Percentiles rank a stretch among this genome's conserved stretches.
phyloP scores from a whole-genome alignment of 1,140 invertebrate genomes.

The Luehdorfia chinensis region DNA sequence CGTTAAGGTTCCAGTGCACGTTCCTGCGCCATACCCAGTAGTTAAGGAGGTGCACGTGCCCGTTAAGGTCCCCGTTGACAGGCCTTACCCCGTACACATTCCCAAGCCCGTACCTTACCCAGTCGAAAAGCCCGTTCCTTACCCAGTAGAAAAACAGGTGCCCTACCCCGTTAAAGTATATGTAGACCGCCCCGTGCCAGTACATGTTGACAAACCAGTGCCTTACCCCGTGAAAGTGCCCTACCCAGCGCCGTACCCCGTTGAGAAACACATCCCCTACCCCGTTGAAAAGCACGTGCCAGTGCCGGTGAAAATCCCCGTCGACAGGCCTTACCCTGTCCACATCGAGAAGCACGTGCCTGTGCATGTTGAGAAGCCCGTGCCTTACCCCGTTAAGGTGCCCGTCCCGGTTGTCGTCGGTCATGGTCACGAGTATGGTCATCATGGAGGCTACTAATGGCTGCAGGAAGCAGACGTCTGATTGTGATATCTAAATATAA shows the following conservation, averaged over 20 bases:
- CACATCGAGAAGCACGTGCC: constrained; percentile 79
- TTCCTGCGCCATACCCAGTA: constrained; percentile 82
- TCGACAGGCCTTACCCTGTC: constrained; percentile 79
- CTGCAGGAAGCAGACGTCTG: constrained; percentile 67
- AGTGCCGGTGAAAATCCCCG: constrained; percentile 79
- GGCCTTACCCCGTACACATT: constrained; percentile 85
- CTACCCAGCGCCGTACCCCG: constrained; percentile 78
- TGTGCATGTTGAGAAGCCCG: constrained; percentile 77
- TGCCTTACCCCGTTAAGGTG: constrained; percentile 80
- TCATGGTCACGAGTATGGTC: constrained; percentile 68
- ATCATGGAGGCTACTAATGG: constrained; percentile 73
- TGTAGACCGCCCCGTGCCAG: constrained; percentile 78
- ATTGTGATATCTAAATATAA: constrained; percentile 74
- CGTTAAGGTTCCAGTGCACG: constrained; percentile 81
- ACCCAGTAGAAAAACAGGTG: constrained; percentile 82
- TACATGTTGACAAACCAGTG: constrained; percentile 77
- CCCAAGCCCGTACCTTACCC: constrained; percentile 81
- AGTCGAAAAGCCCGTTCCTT: constrained; percentile 83
- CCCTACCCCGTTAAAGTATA: constrained; percentile 81
- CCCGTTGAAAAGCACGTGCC: constrained; percentile 80
- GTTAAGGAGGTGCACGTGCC: constrained; percentile 81
- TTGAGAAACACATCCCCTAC: constrained; percentile 81
- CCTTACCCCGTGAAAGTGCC: constrained; percentile 78
- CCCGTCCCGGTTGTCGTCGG: constrained; percentile 77
- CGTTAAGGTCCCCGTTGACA: constrained; percentile 84